Base-by-base conservation (phyloP, 2,797 vertebrate genomes). In the Pelodytes ibericus region DNA sequence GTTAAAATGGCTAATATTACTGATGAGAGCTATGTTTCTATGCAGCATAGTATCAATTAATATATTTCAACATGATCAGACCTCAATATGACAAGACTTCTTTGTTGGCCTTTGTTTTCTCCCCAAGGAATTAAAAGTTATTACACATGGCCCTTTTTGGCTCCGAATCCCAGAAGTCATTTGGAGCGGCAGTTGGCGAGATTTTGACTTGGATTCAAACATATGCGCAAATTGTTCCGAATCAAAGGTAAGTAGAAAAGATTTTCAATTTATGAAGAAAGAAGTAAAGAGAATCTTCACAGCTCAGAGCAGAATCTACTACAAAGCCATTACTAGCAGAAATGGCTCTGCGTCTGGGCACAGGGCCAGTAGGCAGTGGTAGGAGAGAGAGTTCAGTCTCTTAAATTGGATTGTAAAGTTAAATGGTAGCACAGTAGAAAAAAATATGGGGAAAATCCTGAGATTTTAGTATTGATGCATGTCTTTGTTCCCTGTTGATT, bases 131-230 rank as follows among this genome's bases (percentile, higher is more conserved):
- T 36, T 36, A 36, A 36, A 36, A 36, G 33, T 36, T 36, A 36
- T 11, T n/a, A n/a, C n/a, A n/a, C n/a, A n/a, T n/a, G n/a, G n/a
- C n/a, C n/a, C n/a, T n/a, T n/a, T n/a, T n/a, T n/a, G n/a, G 29
- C 58, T 44, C 22, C 44, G 39, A 70, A 29, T 76, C 74, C 58
- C 44, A 16, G 78, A 82, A 86, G 84, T 88, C 86, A 88, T 86
- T 88, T 86, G 80, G 59, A 74, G 67, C 74, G 83, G 81, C 85
- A 88, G 81, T 78, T 83, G 81, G 49, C 80, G 77, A 81, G 59
- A 66, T 82, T 74, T 67, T 7, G 0, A 36, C 33, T 71, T 49
- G 47, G 73, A 58, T 79, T 82, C 76, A 81, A 62, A 39, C 56
- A 60, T 57, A 77, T 51, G 80, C 69, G 80, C 77, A 78, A 65